phyloP scores from a whole-genome alignment of 1,140 invertebrate species.

The Gryon sp. region DNA sequence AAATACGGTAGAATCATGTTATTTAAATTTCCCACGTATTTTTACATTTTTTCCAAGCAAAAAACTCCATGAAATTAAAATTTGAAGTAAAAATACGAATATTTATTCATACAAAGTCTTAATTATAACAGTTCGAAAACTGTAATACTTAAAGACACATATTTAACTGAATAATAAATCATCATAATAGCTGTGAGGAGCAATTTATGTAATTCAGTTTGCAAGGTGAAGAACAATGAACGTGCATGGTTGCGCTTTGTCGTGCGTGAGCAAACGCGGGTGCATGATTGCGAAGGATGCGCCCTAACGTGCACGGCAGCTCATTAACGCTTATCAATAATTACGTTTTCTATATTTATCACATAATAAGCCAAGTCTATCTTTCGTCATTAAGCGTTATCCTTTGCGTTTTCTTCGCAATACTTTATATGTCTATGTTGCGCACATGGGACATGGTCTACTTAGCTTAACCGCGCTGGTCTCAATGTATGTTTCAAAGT shows the following conservation, averaged over 20 bases:
- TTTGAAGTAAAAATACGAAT: too few relatives aligned
- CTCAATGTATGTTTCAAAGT: slow-evolving; percentile 39
- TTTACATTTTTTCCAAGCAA: too few relatives aligned
- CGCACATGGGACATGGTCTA: slow-evolving; percentile 60
- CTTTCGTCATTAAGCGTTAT: slow-evolving; percentile 58
- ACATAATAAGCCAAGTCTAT: slow-evolving; percentile 63
- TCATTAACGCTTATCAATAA: slow-evolving; percentile 68
- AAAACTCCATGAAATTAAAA: too few relatives aligned
- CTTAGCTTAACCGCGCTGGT: slow-evolving; percentile 40
- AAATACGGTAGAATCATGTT: too few relatives aligned
- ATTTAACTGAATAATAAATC: slow-evolving; percentile 37
- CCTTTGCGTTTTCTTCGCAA: slow-evolving; percentile 40
- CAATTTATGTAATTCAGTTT: slow-evolving; percentile 52
- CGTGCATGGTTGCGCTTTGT: slow-evolving; percentile 63
- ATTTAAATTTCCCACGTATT: too few relatives aligned
- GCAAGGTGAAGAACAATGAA: slow-evolving; percentile 61
- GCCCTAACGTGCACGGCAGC: slow-evolving; percentile 61
- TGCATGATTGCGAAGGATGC: slow-evolving; percentile 67
- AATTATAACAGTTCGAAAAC: slow-evolving; percentile 4
- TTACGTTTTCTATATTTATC: slow-evolving; percentile 65
- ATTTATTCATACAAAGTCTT: not conserved
- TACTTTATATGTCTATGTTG: slow-evolving; percentile 46
- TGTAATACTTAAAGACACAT: slow-evolving; percentile 12
- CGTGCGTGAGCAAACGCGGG: slow-evolving; percentile 67
- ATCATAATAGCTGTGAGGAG: slow-evolving; percentile 19